Evolutionary conservation across 2,797 vertebrate genomes (phyloP).

Genomic region (Apodemus agrarius): DNA sequence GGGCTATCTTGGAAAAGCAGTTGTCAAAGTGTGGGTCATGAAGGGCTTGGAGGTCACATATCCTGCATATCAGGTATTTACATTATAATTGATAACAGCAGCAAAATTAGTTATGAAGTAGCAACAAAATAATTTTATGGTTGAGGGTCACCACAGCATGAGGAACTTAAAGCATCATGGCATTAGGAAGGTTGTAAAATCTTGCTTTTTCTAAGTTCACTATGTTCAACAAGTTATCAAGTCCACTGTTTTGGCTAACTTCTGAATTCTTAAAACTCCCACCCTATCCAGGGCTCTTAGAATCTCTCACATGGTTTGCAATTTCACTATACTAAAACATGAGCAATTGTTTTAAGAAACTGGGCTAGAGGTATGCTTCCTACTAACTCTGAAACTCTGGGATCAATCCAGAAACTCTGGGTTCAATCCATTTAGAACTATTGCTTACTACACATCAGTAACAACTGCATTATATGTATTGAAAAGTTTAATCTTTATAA

Average conservation of each 20-base stretch:
- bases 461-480: not conserved
- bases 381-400: not conserved
- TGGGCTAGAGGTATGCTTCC: not conserved
- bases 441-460: not conserved
- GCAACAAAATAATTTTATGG: not conserved
- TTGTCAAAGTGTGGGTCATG: not conserved
- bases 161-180: not conserved
- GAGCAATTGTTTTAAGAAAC: constrained; percentile 13
- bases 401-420: not conserved
- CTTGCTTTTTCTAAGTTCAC: constrained; percentile 33
- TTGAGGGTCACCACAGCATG: not conserved
- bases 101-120: not conserved
- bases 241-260: constrained; percentile 13
- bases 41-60: not conserved
- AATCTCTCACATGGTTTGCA: not conserved
- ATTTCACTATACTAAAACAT: constrained; percentile 35
- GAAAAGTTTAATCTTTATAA: constrained; percentile 57
- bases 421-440: not conserved
- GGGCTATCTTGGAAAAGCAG: not conserved
- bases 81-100: not conserved
- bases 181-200: not conserved
- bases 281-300: not conserved
- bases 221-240: constrained; percentile 16
- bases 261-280: constrained; percentile 41
- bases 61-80: not conserved